Evolutionary conservation across 1,140 invertebrate genomes (phyloP), one percentile per base, ranked within the genome.

Genomic region (Aphis gossypii): DNA sequence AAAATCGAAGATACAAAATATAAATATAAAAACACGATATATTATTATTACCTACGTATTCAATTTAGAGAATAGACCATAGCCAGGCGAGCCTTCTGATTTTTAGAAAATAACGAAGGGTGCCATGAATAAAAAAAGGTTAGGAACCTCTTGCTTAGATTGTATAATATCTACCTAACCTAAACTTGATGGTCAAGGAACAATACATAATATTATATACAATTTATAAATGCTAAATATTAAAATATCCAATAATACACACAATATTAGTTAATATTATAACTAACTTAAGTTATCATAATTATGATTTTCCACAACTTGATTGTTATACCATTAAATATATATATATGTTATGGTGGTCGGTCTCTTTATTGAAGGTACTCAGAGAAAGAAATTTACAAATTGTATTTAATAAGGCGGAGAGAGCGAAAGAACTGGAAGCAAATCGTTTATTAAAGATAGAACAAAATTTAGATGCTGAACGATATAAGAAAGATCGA

Each of bases 301-400:
- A 7, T 83, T 35, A 38, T 82, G 0, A 82, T 38, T 35, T 21
- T 35, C 18, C 18, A 82, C 0, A 30, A 60, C 18, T 5, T 68
- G 25, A n/a, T 60, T 68, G 30, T 68, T 68, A n/a, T n/a, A 60
- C 21, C 9, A 11, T 14, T 3, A 60, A 30, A 60, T 30, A 0
- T 60, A 30, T 60, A 14, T 25, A 60, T 6, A 30, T 60, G 9
- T n/a, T 68, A 68, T 76, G 18, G n/a, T 76, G 30, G 38, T 25
- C 21, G 83, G 23, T 84, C 41, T 41, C 23, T 25, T 84, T 84
- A 56, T 38, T 89, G 21, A n/a, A 92, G 90, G 46, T 92, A 21
- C 46, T 92, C 21, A 83, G 46, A 51, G 90, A 92, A 20, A 92
- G 90, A 51, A 23, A 14, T 14, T 20, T 92, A 1, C 90, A 92